Evolutionary conservation across 2,888 invertebrate species (phyloP).

Genomic region (Heliconius aoede): DNA sequence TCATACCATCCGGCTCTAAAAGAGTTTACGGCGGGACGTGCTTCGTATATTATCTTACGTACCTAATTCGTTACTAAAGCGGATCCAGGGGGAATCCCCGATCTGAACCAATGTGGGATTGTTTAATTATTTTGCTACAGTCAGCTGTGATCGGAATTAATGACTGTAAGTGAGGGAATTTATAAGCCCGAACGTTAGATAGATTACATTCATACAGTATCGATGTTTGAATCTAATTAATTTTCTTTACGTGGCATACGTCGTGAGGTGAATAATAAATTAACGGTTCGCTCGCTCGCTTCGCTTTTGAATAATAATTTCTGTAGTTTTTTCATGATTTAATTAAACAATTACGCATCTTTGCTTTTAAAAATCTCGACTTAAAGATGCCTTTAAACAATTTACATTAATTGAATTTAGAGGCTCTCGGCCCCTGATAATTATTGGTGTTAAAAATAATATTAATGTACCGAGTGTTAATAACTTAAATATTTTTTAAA

Average conservation of each 20-base stretch:
- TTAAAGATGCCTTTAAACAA: conserved; percentile 22
- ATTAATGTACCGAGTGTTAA: background rate
- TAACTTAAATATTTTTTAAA: background rate
- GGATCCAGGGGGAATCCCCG: conserved; percentile 62
- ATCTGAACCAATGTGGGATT: conserved; percentile 69
- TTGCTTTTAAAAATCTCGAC: conserved; percentile 30
- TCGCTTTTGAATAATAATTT: conserved; percentile 39
- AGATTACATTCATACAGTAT: conserved; percentile 46
- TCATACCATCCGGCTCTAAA: conserved; percentile 42
- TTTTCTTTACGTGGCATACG: conserved; percentile 38
- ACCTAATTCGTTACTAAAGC: conserved; percentile 66
- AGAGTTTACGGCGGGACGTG: conserved; percentile 51
- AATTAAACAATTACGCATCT: conserved; percentile 40
- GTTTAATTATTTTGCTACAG: conserved; percentile 79
- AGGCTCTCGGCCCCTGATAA: background rate
- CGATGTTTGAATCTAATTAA: conserved; percentile 47
- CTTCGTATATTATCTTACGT: conserved; percentile 51
- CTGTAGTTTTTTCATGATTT: conserved; percentile 37
- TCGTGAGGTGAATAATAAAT: conserved; percentile 43
- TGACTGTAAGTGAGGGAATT: conserved; percentile 65
- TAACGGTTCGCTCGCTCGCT: conserved; percentile 29
- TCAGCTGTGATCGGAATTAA: conserved; percentile 76
- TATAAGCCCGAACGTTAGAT: conserved; percentile 53
- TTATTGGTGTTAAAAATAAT: background rate
- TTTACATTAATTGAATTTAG: conserved; percentile 10